Conservation (phyloP, 1,140 invertebrate genomes). For the Leptinotarsa undecemlineata region DNA sequence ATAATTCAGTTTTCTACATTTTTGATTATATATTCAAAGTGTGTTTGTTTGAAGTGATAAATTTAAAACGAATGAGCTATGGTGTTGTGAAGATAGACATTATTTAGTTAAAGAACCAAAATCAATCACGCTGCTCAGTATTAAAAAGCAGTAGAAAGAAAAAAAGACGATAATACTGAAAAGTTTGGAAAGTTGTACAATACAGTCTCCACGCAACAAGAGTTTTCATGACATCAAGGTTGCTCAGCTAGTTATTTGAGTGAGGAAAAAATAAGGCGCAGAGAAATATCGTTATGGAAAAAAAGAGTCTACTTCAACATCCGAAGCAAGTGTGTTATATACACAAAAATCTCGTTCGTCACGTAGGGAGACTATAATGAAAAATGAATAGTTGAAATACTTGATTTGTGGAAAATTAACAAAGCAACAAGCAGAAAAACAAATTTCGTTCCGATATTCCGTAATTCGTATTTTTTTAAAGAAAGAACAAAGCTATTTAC, state of each 20-base stretch:
- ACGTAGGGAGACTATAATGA: not conserved
- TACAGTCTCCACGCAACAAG: slow-evolving; percentile 6
- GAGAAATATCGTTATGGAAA: slow-evolving; percentile 29
- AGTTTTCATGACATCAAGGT: slow-evolving; percentile 29
- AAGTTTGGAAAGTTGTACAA: slow-evolving; percentile 18
- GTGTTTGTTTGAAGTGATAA: slow-evolving; percentile 2
- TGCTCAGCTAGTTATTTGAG: slow-evolving; percentile 29
- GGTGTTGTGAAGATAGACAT: not conserved
- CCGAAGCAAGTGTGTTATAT: slow-evolving; percentile 4
- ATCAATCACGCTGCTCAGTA: not conserved
- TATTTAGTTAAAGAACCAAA: slow-evolving; percentile 20
- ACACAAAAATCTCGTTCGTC: not conserved
- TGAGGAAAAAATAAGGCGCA: slow-evolving; percentile 34
- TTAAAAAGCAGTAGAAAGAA: not conserved
- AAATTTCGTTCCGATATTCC: too few species aligned
- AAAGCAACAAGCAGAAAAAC: slow-evolving; percentile 14
- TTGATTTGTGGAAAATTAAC: slow-evolving; percentile 25
- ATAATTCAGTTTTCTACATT: slow-evolving; percentile 11
- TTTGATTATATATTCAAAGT: not conserved
- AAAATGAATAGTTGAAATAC: slow-evolving; percentile 10
- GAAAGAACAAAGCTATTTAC: too few species aligned
- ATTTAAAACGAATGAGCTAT: not conserved
- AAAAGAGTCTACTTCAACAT: slow-evolving; percentile 26
- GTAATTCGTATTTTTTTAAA: too few species aligned
- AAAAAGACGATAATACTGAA: slow-evolving; percentile 17